Base-by-base conservation (phyloP, 2,797 vertebrate species). In the Lutjanus campechanus region DNA sequence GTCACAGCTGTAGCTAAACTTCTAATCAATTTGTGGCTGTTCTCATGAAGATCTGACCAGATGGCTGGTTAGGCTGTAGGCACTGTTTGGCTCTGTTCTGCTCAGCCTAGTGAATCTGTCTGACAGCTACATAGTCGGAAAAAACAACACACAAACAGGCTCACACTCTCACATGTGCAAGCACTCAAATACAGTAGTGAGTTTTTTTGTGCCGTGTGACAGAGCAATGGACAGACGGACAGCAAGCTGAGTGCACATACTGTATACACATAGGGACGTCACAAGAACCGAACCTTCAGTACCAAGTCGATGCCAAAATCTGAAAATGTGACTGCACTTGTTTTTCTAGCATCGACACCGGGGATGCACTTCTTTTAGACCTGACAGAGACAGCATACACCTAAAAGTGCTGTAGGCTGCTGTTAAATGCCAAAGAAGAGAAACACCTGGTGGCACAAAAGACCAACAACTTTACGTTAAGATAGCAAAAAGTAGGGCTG, bases 1-100 rank as follows among this genome's bases (percentile, higher is more conserved):
- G 86, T 75, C 90, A 88, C 91, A 91, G 90, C 92, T 92, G 91
- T 85, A 91, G 86, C 90, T 87, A 92, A 91, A 94, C 88, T 93
- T 94, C 90, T 79, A 93, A 94, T 95, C 92, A 92, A 91, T 95
- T 91, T 93, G 87, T 88, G 92, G 85, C 84, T 90, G 81, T 90
- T 93, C 88, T 89, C 85, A 79, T 92, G 86, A 87, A 91, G 88
- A 87, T 87, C 79, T 79, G 71, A 91, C 88, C 94, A 95, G 94
- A 94, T 93, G 91, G 94, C 89, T 82, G 87, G 85, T 91, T 88
- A 91, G 89, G 74, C 86, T 90, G 89, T 79, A 89, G 91, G 83
- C 92, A 87, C 78, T 76, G 89, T 88, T 87, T 89, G 90, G 90
- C 91, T 91, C 86, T 81, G 85, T 80, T 90, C 87, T 90, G 91